Evolutionary conservation across 2,113 vertebrate genomes (phyloP).

Genomic region (Salvelinus fontinalis): DNA sequence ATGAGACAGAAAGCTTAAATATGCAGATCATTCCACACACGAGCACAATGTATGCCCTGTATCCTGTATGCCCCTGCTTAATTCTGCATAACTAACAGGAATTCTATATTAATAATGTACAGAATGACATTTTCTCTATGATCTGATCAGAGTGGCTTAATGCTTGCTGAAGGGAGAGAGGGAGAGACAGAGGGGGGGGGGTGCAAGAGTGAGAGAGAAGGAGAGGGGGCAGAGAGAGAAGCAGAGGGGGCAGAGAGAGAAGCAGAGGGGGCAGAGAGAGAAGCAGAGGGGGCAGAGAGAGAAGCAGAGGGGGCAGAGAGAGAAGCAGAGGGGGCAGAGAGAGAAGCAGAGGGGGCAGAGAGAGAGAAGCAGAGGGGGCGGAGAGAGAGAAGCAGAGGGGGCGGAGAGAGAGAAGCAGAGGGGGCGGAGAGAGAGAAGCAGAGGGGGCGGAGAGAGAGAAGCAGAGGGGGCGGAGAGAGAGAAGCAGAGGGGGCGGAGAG

Average conservation of each 20-base stretch:
- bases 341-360: conserved; percentile 4
- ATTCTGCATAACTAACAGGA: not conserved
- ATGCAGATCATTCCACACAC: too few species aligned
- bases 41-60: too few species aligned
- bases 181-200: not conserved
- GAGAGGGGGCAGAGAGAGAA: conserved; percentile 6
- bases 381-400: not conserved
- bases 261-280: not conserved
- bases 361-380: not conserved
- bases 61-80: not conserved
- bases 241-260: conserved; percentile 1
- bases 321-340: conserved; percentile 4
- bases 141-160: not conserved
- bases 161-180: not conserved
- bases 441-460: not conserved
- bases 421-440: not conserved
- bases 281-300: not conserved
- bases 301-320: not conserved
- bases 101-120: not conserved
- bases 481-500: not conserved
- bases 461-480: too few species aligned
- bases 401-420: conserved; percentile 13
- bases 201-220: too few species aligned
- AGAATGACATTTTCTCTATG: not conserved
- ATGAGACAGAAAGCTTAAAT: too few species aligned